These are phyloP conservation scores for Megalurothrips usitatus DNA, from an alignment of 2,888 invertebrate genomes.

Conservation along the genomic window DNA sequence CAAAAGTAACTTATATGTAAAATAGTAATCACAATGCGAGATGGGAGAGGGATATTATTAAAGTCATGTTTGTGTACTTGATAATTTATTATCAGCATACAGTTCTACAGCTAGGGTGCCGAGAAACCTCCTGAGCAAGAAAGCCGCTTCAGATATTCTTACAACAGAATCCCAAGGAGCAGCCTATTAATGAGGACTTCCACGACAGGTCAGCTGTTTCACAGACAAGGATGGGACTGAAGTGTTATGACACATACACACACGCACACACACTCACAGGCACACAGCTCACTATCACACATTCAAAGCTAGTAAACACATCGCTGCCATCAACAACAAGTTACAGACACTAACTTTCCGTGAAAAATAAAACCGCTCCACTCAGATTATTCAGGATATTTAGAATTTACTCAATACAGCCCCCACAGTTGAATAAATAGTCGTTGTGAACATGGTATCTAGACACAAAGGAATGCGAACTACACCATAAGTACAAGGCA, in stretches of 20 bases:
- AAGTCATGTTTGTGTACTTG: background rate
- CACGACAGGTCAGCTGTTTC: background rate
- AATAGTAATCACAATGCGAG: no score
- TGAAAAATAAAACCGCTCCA: no score
- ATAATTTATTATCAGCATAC: conserved; percentile 4
- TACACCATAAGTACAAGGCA: background rate
- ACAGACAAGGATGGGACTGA: background rate
- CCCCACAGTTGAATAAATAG: no score
- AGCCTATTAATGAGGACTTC: background rate
- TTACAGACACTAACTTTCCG: no score
- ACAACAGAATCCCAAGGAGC: background rate
- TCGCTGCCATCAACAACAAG: no score
- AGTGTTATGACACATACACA: background rate
- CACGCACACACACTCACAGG: background rate
- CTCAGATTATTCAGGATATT: no score
- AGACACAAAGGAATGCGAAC: background rate
- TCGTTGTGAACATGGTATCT: no score
- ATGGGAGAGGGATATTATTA: background rate
- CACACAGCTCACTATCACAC: background rate
- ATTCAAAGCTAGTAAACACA: background rate
- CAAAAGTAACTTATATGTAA: no score
- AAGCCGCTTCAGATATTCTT: background rate
- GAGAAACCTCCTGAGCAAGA: conserved; percentile 13
- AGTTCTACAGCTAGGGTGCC: background rate
- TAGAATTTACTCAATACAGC: no score